Evolutionary conservation across 2,113 vertebrate genomes (phyloP).

Genomic region (Conger conger): DNA sequence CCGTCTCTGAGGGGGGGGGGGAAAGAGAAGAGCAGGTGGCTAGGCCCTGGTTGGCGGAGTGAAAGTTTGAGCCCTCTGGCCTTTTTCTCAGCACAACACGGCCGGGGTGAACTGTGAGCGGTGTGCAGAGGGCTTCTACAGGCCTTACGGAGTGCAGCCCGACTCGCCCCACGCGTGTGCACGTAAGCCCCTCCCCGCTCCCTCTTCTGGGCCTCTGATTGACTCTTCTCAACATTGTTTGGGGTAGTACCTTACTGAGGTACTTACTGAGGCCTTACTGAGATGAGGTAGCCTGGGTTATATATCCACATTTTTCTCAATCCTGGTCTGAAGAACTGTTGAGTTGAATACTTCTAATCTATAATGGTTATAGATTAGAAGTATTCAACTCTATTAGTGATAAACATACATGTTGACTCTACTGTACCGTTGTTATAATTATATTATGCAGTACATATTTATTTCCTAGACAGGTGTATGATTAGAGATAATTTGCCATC

Average conservation of each 20-base stretch:
- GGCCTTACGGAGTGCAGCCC: slow-evolving; percentile 66
- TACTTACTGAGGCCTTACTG: no score
- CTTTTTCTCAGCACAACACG: slow-evolving; percentile 84
- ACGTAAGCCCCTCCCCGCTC: slow-evolving; percentile 66
- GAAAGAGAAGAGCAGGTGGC: neutral
- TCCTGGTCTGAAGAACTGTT: no score
- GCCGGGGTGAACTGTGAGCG: slow-evolving; percentile 89
- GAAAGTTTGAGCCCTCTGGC: neutral
- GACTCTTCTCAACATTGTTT: neutral
- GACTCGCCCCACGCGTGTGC: slow-evolving; percentile 76
- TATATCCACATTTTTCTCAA: no score
- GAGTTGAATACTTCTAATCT: no score
- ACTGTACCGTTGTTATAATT: no score
- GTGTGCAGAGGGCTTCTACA: slow-evolving; percentile 82
- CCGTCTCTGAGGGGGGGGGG: neutral
- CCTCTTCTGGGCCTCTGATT: neutral
- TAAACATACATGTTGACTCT: no score
- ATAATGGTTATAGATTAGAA: no score
- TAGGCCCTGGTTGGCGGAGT: neutral
- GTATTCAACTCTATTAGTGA: no score
- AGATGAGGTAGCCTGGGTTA: no score
- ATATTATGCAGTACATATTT: no score
- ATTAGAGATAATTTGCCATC: no score
- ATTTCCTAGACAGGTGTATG: no score
- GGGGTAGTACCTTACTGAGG: neutral